Evolutionary conservation across 2,113 vertebrate genomes (phyloP), one percentile per base, ranked within the genome.

Genomic region (Istiophorus platypterus): DNA sequence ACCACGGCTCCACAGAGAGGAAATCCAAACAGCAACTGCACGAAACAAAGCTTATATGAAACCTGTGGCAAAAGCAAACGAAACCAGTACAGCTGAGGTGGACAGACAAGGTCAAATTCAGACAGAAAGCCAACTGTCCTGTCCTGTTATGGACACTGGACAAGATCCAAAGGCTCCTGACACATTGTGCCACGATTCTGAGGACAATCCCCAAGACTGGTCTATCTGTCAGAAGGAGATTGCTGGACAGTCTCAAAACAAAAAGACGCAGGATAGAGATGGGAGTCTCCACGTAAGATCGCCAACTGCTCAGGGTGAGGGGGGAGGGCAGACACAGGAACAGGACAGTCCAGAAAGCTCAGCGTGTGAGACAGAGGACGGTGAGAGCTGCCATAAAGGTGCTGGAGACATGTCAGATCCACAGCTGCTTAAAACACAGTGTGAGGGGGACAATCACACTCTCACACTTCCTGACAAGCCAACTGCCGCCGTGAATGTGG

Each of bases 101-200:
- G 80, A 47, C 29, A 12, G 15, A n/a, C 59, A 22, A 2, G n/a
- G n/a, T 47, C 17, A 22, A 12, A 8, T 2, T 12, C 67, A 51
- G 41, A 42, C n/a, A 27, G 65, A 70, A 24, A 47, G 9, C 24
- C 63, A 41, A 5, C 37, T n/a, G 9, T 12, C 10, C 20, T 57
- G 45, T 76, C 74, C 66, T 45, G 54, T 78, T 17, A 3, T 39
- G 58, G 78, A 84, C 58, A 75, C 73, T 26, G 75, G 70, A 18
- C 78, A 72, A 42, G 37, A 56, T 31, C 37, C 54, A 51, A 34
- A 45, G 15, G 7, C 10, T 3, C 42, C 45, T 26, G 26, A 57
- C 24, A 13, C 5, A 12, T 22, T 18, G 17, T 5, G 58, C 39
- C 12, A 7, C 2, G 26, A 34, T 9, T 57, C 56, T 57, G 24